Percentiles rank a stretch among this genome's conserved stretches.
Evolutionary conservation across 2,113 vertebrate genomes (phyloP).

Genomic region (Galemys pyrenaicus): DNA sequence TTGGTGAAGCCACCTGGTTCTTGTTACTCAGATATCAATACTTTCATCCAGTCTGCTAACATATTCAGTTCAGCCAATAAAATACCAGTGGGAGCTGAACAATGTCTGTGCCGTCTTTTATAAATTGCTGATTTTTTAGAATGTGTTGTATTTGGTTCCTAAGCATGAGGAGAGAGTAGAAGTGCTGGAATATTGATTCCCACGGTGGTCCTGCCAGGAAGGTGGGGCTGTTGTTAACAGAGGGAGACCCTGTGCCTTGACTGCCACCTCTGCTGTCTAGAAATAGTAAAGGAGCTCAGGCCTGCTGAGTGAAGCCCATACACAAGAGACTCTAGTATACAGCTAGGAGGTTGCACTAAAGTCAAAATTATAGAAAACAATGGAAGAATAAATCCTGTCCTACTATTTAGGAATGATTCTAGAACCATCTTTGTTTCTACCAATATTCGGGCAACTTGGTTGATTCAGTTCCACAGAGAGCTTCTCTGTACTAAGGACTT

Average conservation of each 20-base stretch:
- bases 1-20: not conserved
- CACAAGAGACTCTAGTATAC: not conserved
- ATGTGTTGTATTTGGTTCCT: not conserved
- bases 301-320: not conserved
- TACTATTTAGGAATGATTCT: not conserved
- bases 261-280: fast-evolving
- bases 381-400: not conserved
- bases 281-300: not conserved
- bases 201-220: not conserved
- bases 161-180: not conserved
- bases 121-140: not conserved
- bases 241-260: not conserved
- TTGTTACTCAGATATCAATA: not conserved
- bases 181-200: not conserved
- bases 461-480: not conserved
- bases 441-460: not conserved
- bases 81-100: not conserved
- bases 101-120: not conserved
- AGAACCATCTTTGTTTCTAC: not conserved
- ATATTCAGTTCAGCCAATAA: not conserved
- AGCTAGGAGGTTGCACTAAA: not conserved
- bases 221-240: not conserved
- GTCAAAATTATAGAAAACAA: not conserved
- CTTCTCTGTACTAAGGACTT: not conserved
- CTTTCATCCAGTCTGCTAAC: not conserved